Evolutionary conservation across 2,797 vertebrate genomes (phyloP).

Genomic region (Halcyon smyrnensis): DNA sequence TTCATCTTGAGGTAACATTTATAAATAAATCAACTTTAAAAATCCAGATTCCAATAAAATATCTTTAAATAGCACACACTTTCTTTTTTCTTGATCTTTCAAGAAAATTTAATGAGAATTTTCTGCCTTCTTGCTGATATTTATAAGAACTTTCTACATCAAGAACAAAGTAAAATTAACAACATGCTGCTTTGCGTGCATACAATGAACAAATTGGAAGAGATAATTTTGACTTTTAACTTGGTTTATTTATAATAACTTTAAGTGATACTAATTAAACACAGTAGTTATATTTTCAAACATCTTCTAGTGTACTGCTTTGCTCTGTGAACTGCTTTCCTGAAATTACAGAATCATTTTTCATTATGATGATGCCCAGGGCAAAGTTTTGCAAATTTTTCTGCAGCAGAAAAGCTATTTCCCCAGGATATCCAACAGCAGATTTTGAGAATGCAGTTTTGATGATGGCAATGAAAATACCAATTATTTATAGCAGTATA

Average conservation of each 20-base stretch:
- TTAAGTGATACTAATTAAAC: background rate
- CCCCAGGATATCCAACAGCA: background rate
- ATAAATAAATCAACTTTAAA: background rate
- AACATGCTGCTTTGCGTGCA: background rate
- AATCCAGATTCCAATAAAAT: background rate
- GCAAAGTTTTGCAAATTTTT: slow-evolving; percentile 4
- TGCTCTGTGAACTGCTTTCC: background rate
- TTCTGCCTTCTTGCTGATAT: background rate
- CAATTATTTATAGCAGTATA: background rate
- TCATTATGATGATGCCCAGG: background rate
- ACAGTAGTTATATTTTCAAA: background rate
- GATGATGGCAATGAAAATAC: background rate
- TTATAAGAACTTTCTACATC: background rate
- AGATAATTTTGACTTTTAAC: background rate
- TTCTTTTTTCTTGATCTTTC: background rate
- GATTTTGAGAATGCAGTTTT: background rate
- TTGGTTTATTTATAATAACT: background rate
- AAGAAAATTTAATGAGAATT: background rate
- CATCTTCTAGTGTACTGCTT: background rate
- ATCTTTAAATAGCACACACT: background rate
- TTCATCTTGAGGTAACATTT: background rate
- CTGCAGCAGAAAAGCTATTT: background rate
- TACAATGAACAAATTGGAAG: background rate
- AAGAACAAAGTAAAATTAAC: background rate
- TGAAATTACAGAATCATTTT: slow-evolving; percentile 9